Percentiles rank a stretch among this genome's conserved stretches.
Conservation (phyloP, 2,797 vertebrate species). For the Chelon auratus region DNA sequence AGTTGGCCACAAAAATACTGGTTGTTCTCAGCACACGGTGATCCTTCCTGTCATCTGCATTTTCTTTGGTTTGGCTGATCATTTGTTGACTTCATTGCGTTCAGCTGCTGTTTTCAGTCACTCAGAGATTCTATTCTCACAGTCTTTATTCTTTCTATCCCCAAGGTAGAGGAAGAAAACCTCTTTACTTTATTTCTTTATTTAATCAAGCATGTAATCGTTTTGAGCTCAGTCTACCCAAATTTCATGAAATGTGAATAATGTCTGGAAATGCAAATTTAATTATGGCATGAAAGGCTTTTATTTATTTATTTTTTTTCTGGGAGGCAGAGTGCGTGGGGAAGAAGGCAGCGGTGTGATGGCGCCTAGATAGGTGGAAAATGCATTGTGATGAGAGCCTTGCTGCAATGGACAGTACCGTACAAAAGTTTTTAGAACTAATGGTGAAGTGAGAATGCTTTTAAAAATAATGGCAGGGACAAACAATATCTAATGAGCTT, state of each 20-base stretch:
- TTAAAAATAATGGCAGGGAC: background rate
- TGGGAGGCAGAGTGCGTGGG: background rate
- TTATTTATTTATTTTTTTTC: background rate
- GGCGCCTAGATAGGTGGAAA: background rate
- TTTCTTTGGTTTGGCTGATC: slow-evolving; percentile 62
- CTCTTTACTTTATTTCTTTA: slow-evolving; percentile 29
- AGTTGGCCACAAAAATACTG: slow-evolving; percentile 52
- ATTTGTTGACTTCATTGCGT: slow-evolving; percentile 53
- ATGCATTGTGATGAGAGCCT: background rate
- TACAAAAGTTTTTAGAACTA: background rate
- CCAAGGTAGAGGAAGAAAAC: background rate
- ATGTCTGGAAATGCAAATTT: slow-evolving; percentile 30
- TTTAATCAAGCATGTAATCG: slow-evolving; percentile 30
- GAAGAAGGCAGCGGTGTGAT: slow-evolving; percentile 1
- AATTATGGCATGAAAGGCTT: background rate
- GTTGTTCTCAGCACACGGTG: slow-evolving; percentile 36
- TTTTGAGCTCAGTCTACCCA: slow-evolving; percentile 13
- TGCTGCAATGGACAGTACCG: background rate
- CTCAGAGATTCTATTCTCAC: slow-evolving; percentile 20
- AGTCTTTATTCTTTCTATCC: slow-evolving; percentile 18
- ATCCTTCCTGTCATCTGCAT: slow-evolving; percentile 52
- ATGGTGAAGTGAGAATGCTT: background rate
- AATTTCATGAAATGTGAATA: slow-evolving; percentile 34
- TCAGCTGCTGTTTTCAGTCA: slow-evolving; percentile 46
- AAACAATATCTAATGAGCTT: slow-evolving; percentile 6